Evolutionary conservation across 1,140 invertebrate species (phyloP).

Genomic region (Chironomus striatipennis): DNA sequence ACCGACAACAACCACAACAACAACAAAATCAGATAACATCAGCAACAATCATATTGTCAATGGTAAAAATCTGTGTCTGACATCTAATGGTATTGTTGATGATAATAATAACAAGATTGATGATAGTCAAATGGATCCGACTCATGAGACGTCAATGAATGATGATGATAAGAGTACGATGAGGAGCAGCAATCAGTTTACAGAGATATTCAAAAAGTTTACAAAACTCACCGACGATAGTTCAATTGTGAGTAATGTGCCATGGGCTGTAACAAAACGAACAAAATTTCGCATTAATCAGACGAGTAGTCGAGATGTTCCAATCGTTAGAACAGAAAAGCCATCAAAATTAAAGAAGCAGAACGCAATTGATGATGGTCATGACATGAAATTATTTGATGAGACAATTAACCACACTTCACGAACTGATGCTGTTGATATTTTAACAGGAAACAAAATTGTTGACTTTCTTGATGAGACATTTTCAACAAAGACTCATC

Average conservation of each 20-base stretch:
- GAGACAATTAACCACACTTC: neutral
- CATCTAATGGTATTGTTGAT: neutral
- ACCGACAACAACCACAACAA: conserved; percentile 39
- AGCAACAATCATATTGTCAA: neutral
- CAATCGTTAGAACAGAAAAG: conserved; percentile 47
- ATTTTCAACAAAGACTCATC: neutral
- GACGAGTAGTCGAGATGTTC: conserved; percentile 51
- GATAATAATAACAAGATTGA: too few relatives aligned
- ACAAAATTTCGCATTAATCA: conserved; percentile 52
- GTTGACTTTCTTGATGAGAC: neutral
- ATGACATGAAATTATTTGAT: conserved; percentile 47
- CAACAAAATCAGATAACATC: conserved; percentile 20
- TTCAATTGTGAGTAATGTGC: conserved; percentile 42
- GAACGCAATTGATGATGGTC: conserved; percentile 39
- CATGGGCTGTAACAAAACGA: conserved; percentile 43
- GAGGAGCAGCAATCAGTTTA: neutral
- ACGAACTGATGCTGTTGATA: neutral
- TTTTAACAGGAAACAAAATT: neutral
- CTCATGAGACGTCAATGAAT: neutral
- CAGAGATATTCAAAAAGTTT: conserved; percentile 9
- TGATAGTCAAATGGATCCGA: neutral
- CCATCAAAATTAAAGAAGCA: conserved; percentile 33
- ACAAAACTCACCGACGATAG: neutral
- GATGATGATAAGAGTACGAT: neutral
- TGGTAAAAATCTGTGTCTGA: neutral